Evolutionary conservation across 2,888 invertebrate species (phyloP).

Genomic region (Capitulum mitella): DNA sequence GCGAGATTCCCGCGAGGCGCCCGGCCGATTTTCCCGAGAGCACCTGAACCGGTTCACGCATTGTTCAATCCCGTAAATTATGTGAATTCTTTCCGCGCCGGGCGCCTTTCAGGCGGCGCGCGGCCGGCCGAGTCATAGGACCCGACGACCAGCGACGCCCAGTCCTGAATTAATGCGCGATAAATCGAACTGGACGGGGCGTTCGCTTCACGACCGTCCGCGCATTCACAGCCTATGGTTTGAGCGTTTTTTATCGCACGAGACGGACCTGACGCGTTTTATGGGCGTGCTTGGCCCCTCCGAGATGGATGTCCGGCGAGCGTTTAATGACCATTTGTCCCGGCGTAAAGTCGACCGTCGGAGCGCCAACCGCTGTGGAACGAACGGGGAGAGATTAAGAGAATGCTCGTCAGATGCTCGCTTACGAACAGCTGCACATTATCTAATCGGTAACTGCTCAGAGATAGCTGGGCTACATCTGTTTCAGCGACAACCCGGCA

Average conservation of each 20-base stretch:
- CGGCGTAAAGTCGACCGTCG: not conserved
- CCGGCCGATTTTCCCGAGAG: too few species aligned
- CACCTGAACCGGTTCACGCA: too few species aligned
- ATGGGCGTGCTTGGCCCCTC: not conserved
- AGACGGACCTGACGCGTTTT: not conserved
- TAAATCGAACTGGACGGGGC: not conserved
- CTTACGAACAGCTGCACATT: not conserved
- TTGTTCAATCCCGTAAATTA: too few species aligned
- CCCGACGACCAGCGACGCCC: too few species aligned
- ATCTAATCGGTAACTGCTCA: not conserved
- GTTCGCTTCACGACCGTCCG: not conserved
- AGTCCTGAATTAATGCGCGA: not conserved
- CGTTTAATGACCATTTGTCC: constrained; percentile 5
- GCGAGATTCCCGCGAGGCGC: too few species aligned
- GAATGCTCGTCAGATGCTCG: not conserved
- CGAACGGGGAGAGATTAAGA: not conserved
- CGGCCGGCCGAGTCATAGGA: too few species aligned
- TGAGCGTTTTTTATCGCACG: not conserved
- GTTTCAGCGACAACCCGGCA: not conserved
- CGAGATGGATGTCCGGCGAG: not conserved
- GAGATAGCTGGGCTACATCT: not conserved
- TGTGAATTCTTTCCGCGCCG: too few species aligned
- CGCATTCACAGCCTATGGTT: not conserved
- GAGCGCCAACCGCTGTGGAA: not conserved
- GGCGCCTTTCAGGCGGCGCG: too few species aligned